Percentiles rank a stretch among this genome's conserved stretches.
Conservation (phyloP, 2,888 invertebrate genomes). For the Nemotelus nigrinus region DNA sequence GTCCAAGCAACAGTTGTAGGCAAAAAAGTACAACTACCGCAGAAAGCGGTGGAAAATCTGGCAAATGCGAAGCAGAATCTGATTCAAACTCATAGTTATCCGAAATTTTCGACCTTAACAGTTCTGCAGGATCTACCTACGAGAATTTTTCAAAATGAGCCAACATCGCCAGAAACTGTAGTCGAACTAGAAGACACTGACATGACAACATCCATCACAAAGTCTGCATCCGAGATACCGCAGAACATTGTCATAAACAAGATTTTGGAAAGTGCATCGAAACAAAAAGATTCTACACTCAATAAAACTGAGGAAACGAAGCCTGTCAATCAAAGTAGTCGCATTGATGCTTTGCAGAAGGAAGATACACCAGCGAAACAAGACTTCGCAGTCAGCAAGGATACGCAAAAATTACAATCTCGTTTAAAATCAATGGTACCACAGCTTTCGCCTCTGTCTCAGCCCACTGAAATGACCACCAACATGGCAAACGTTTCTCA, state of each 20-base stretch:
- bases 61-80: conserved; percentile 61
- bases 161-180: conserved; percentile 70
- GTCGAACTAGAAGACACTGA: conserved; percentile 62
- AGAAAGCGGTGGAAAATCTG: conserved; percentile 63
- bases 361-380: neutral
- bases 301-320: neutral
- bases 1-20: conserved; percentile 64
- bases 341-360: neutral
- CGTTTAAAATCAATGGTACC: conserved; percentile 70
- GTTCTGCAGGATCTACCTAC: conserved; percentile 71
- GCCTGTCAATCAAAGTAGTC: neutral
- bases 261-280: conserved; percentile 13
- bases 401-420: conserved; percentile 33
- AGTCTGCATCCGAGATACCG: conserved; percentile 1
- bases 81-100: conserved; percentile 55
- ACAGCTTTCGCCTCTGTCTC: conserved; percentile 76
- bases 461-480: conserved; percentile 76
- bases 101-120: conserved; percentile 69
- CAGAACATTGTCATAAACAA: conserved; percentile 22
- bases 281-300: conserved; percentile 22
- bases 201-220: neutral
- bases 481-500: conserved; percentile 78
- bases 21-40: conserved; percentile 60
- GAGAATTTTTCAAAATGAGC: conserved; percentile 75
- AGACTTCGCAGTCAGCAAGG: conserved; percentile 15